Base-by-base conservation (phyloP, 2,113 vertebrate species). In the Promerops cafer region DNA sequence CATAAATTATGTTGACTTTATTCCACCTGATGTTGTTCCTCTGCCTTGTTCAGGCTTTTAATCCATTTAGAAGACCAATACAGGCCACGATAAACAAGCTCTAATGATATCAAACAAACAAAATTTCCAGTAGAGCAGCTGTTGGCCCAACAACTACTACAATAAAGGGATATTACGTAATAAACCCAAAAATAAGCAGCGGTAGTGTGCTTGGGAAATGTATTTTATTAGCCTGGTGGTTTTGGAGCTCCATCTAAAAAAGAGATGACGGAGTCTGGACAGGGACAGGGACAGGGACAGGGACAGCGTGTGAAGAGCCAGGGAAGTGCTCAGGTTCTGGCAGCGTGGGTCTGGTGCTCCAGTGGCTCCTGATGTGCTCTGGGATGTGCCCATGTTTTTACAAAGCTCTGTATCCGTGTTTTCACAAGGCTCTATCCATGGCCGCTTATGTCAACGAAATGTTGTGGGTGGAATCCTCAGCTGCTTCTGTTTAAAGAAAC, bases 401-500 rank as follows among this genome's bases (percentile, higher is more conserved):
- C 49, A 61, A 28, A 27, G 24, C 22, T 37, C 50, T 60, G 0
- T 10, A 6, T 59, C 64, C 53, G 1, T 40, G 12, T 27, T 75
- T 69, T 44, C 13, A 2, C 49, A 70, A 39, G 44, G 33, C 18
- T 75, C n/a, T 61, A 2, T 26, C n/a, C 4, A 1, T 5, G 42
- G 68, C 27, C 72, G 15, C 60, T 68, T 26, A 4, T 26, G 85
- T 33, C 64, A 83, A 4, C 42, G 24, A 44, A 69, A 40, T 40
- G 57, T 6, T 31, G 21, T 45, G 23, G 66, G 24, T 88, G 50
- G 53, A 85, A 60, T 68, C 82, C 24, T 93, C 56, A n/a, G 13
- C 39, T 44, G 44, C 82, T 76, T n/a, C 92, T 90, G 63, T 96
- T 95, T 90, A 72, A 53, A 80, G 95, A 27, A 93, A 87, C 26